phyloP scores from a whole-genome alignment of 2,888 invertebrate genomes.

The Aphelenchoides bicaudatus region DNA sequence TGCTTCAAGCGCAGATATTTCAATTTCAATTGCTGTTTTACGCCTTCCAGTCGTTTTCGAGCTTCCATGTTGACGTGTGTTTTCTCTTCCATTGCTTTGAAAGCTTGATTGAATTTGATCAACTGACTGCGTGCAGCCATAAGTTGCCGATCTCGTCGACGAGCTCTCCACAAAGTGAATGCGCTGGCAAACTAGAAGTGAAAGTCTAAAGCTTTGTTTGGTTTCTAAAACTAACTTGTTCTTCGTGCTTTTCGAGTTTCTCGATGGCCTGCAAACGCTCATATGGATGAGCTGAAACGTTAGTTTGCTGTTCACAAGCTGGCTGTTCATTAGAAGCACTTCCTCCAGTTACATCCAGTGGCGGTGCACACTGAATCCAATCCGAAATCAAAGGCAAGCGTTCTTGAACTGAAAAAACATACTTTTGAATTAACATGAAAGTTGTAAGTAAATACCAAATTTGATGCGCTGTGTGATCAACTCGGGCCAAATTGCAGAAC shows the following conservation, averaged over 20 bases:
- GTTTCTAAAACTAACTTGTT: no score
- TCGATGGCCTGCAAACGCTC: no score
- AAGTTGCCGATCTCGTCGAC: background rate
- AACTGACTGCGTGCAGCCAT: background rate
- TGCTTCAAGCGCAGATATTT: background rate
- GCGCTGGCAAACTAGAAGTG: no score
- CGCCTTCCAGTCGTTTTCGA: no score
- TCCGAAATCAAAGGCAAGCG: slow-evolving; percentile 16
- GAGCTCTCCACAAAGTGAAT: background rate
- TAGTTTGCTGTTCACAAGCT: no score
- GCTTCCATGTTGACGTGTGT: no score
- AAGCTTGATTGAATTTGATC: background rate
- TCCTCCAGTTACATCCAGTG: no score
- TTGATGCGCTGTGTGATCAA: slow-evolving; percentile 19
- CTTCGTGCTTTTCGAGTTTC: no score
- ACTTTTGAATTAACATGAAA: background rate
- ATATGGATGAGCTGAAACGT: no score
- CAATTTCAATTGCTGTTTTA: background rate
- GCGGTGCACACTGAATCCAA: slow-evolving; percentile 21
- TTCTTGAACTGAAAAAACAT: slow-evolving; percentile 14
- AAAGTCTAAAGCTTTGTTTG: no score
- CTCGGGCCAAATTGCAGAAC: slow-evolving; percentile 17
- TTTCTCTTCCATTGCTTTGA: no score
- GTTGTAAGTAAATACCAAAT: slow-evolving; percentile 13
- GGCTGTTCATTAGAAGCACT: no score